Evolutionary conservation across 2,888 invertebrate genomes (phyloP).

Genomic region (Tinea semifulvella): DNA sequence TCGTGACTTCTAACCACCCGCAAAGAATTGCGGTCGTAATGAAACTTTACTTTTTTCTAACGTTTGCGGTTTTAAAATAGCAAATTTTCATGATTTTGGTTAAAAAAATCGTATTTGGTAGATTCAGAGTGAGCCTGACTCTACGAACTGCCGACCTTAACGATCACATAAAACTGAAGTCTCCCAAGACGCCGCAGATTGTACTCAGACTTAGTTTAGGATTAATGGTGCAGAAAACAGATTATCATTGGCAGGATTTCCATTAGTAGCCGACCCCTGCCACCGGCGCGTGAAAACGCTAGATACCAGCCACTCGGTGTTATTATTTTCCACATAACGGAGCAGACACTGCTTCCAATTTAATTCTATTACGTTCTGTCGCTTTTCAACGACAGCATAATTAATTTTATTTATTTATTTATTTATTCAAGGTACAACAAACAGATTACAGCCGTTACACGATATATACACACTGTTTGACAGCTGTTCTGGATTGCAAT

Average conservation of each 20-base stretch:
- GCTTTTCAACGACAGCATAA: constrained; percentile 60
- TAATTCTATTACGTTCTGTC: constrained; percentile 65
- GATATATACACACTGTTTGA: too few relatives aligned
- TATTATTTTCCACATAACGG: constrained; percentile 66
- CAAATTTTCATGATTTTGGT: too few relatives aligned
- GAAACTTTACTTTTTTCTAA: too few relatives aligned
- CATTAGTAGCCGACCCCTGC: constrained; percentile 58
- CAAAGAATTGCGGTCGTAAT: too few relatives aligned
- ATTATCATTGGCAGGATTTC: constrained; percentile 67
- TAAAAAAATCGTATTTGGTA: too few relatives aligned
- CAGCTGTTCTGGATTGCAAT: too few relatives aligned
- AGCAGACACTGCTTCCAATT: constrained; percentile 57
- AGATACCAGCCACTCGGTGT: constrained; percentile 55
- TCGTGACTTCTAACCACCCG: too few relatives aligned
- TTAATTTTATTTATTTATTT: constrained; percentile 41
- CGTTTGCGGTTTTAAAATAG: too few relatives aligned
- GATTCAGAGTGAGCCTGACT: too few relatives aligned
- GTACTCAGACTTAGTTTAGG: constrained; percentile 64
- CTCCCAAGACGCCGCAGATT: constrained; percentile 62
- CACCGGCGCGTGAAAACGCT: constrained; percentile 61
- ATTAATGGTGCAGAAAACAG: constrained; percentile 70
- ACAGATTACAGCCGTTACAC: too few relatives aligned
- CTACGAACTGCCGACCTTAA: constrained; percentile 67
- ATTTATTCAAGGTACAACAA: too few relatives aligned
- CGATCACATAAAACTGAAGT: constrained; percentile 63